Evolutionary conservation across 1,140 invertebrate genomes (phyloP), one percentile per base, ranked within the genome.

Genomic region (Proctacanthus coquilletti): DNA sequence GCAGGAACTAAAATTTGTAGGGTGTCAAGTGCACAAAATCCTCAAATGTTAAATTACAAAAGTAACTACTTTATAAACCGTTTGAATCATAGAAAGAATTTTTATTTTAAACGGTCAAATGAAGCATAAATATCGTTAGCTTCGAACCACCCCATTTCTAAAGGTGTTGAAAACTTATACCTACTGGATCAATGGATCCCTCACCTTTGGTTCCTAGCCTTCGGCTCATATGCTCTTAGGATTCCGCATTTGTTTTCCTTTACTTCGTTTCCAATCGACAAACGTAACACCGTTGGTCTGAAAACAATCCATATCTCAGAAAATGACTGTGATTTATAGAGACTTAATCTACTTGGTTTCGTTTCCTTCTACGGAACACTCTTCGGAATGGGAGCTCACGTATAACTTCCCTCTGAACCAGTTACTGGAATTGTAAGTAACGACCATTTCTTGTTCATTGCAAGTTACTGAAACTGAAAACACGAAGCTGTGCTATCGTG

Each of bases 401-500:
- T 75, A 77, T 45, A 77, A 49, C 18, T 68, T 64, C 0, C 74
- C 74, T 0, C 53, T 53, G 47, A 77, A 77, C 43, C 60, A 49
- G 5, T 64, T 63, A 35, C 68, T 66, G 0, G 72, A 71, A 1
- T 51, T 51, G 42, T 72, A 77, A 4, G 60, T 63, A 27, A 77
- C 64, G 13, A 63, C 50, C 61, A 76, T 64, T 18, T 65, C 60
- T 2, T 60, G 51, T 5, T 62, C 60, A 2, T 61, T 64, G 49
- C 74, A 76, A 10, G 66, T 61, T 1, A 76, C 72, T 18, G 59
- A 63, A 18, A 76, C 74, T 76, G 18, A 42, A 11, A 49, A 60
- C 61, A 59, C 60, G 59, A n/a, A n/a, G n/a, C n/a, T n/a, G n/a
- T n/a, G n/a, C n/a, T n/a, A n/a, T n/a, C n/a, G n/a, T n/a, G n/a